A percentile compares a stretch with the other conserved stretches of the same genome.
Conservation (phyloP, 2,797 vertebrate genomes). For the Dicrostonyx torquatus region DNA sequence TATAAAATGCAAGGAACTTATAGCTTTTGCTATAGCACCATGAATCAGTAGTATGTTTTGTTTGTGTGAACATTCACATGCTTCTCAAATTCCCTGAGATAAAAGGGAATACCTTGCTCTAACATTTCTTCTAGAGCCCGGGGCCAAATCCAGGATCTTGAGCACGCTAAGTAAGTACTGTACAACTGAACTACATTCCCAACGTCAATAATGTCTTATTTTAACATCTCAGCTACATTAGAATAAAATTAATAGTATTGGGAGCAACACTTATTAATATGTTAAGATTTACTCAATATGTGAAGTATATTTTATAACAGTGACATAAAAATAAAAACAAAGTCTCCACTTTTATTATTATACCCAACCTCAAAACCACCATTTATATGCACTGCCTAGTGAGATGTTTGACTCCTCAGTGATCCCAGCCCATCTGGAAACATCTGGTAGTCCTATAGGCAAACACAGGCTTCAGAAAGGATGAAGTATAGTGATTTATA, state of each 20-base stretch:
- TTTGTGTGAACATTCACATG: background rate
- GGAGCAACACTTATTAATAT: conserved; percentile 1
- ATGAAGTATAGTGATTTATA: background rate
- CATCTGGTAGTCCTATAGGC: background rate
- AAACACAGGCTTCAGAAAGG: background rate
- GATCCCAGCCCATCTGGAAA: background rate
- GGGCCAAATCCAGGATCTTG: background rate
- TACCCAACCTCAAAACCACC: background rate
- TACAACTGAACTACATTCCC: background rate
- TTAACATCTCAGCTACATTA: conserved; percentile 8
- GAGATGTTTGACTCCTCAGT: background rate
- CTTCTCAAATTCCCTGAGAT: background rate
- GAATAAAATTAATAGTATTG: conserved; percentile 1
- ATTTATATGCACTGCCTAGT: background rate
- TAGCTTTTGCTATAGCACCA: background rate
- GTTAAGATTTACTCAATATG: background rate
- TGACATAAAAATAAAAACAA: conserved; percentile 6
- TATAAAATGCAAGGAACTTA: background rate
- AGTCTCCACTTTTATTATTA: background rate
- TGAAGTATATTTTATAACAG: conserved; percentile 12
- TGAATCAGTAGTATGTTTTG: background rate
- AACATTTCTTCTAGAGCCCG: background rate
- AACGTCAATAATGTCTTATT: background rate
- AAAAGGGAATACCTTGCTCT: conserved; percentile 1
- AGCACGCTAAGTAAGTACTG: background rate